Evolutionary conservation across 2,113 vertebrate genomes (phyloP), one percentile per base, ranked within the genome.

Genomic region (Dicaeum eximium): DNA sequence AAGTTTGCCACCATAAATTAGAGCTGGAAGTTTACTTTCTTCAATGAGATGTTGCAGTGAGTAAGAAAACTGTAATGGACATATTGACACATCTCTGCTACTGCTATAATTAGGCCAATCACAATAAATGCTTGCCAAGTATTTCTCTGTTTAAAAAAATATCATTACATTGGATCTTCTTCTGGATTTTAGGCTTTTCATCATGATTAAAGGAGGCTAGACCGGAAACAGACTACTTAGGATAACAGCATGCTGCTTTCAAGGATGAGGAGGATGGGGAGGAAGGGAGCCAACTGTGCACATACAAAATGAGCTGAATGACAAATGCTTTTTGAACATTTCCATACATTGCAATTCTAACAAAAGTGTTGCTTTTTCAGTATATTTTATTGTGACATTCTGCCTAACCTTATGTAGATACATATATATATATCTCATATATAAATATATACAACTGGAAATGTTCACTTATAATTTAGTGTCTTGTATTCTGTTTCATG

Each of bases 181-280:
- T 66, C 91, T 81, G 74, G 60, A 51, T 96, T 96, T 96, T 86
- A 91, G 48, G 83, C 47, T 96, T 71, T 93, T 74, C 51, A 30
- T 81, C 75, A 61, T 78, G 74, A 80, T 95, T 86, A 90, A 92
- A 90, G 62, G 62, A 97, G 66, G 78, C 38, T 74, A 91, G 70
- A 81, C 58, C 19, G 35, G 82, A 94, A 95, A 83, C 30, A 70
- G 84, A 60, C 61, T 84, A 6, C 69, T 95, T 88, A 83, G 33
- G 15, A n/a, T 93, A 65, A 83, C 31, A 65, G n/a, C 40, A n/a
- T 45, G 40, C 37, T 95, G 44, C 77, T 94, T 93, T 92, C 54
- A 84, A 44, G 78, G 35, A 60, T 42, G 38, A 80, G 51, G 67
- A 84, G 30, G 64, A 80, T 65, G n/a, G 70, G 21, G 45, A 95